Percentiles rank a stretch among this genome's conserved stretches.
Evolutionary conservation across 2,888 invertebrate genomes (phyloP).

Genomic region (Drosophila atripex): DNA sequence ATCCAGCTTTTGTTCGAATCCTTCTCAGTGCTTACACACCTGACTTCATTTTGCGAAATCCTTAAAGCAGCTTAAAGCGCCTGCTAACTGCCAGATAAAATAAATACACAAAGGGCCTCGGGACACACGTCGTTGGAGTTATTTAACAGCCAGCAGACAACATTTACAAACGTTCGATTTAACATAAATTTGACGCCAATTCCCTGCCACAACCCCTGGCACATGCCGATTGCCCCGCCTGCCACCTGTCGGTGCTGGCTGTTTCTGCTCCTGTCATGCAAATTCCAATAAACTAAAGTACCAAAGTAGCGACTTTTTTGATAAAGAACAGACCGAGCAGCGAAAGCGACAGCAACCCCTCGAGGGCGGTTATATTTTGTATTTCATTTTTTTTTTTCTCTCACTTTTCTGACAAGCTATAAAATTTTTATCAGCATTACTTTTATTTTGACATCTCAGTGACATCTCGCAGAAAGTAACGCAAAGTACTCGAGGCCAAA

Average conservation of each 20-base stretch:
- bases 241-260: slow-evolving; percentile 52
- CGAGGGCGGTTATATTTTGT: slow-evolving; percentile 52
- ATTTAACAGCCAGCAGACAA: slow-evolving; percentile 59
- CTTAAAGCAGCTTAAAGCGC: slow-evolving; percentile 66
- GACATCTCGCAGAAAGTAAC: slow-evolving; percentile 66
- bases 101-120: slow-evolving; percentile 1
- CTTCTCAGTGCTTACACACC: slow-evolving; percentile 36
- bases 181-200: slow-evolving; percentile 66
- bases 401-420: slow-evolving; percentile 72
- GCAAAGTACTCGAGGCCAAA: slow-evolving; percentile 50
- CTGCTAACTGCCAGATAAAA: slow-evolving; percentile 59
- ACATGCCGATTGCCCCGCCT: slow-evolving; percentile 29
- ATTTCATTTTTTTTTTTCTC: slow-evolving; percentile 51
- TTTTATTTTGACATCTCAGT: slow-evolving; percentile 80
- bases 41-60: slow-evolving; percentile 40
- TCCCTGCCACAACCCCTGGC: slow-evolving; percentile 19
- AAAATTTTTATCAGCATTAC: slow-evolving; percentile 79
- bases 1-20: slow-evolving; percentile 1
- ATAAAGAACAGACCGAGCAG: slow-evolving; percentile 53
- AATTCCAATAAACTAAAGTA: slow-evolving; percentile 80
- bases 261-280: slow-evolving; percentile 40
- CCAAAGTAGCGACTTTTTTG: slow-evolving; percentile 70
- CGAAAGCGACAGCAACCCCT: slow-evolving; percentile 36
- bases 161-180: slow-evolving; percentile 64
- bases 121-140: slow-evolving; percentile 43